Percentiles rank a stretch among this genome's conserved stretches.
Conservation (phyloP, 1,140 invertebrate species). For the Sitobion miscanthi region DNA sequence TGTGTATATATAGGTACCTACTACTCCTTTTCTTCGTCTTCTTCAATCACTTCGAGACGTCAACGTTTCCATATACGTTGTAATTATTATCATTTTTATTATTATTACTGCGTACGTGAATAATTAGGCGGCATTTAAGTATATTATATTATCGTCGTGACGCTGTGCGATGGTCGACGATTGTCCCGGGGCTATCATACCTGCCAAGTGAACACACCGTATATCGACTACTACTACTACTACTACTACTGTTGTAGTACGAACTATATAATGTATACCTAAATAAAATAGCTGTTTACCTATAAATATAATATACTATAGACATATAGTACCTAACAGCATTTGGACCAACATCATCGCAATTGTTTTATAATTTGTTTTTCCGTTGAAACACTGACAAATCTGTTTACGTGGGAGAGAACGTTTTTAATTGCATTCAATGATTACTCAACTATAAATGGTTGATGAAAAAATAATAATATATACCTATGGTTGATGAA, state of each 20-base stretch:
- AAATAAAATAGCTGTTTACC: neutral
- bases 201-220: neutral
- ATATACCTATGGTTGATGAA: neutral
- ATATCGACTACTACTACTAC: neutral
- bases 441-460: neutral
- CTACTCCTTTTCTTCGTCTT: neutral
- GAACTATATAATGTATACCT: neutral
- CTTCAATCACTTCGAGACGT: conserved; percentile 13
- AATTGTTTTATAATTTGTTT: neutral
- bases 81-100: neutral
- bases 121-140: neutral
- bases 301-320: neutral
- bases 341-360: neutral
- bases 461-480: neutral
- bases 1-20: too few relatives aligned
- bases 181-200: neutral
- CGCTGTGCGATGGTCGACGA: neutral
- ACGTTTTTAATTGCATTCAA: neutral
- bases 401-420: neutral
- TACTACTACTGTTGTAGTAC: neutral
- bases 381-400: neutral
- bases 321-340: neutral
- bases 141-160: neutral
- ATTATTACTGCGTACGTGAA: neutral
- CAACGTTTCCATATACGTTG: neutral